Evolutionary conservation across 2,113 vertebrate species (phyloP).

Genomic region (Toxotes chatareus): DNA sequence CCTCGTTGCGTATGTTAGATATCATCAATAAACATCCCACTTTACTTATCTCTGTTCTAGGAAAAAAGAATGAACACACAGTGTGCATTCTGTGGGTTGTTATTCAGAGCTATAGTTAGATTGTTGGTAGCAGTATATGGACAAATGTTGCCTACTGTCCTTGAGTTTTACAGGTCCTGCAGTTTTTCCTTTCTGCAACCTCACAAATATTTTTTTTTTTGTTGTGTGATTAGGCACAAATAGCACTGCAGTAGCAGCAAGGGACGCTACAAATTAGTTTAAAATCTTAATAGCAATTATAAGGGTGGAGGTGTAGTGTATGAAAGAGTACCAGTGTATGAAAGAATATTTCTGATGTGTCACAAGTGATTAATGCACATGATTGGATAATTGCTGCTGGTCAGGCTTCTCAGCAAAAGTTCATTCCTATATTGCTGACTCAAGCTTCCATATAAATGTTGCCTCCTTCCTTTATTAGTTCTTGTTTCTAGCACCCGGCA

Average conservation of each 20-base stretch:
- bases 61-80: not conserved
- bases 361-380: conserved; percentile 33
- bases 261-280: not conserved
- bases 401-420: conserved; percentile 32
- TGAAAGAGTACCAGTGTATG: not conserved
- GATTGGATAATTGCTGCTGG: conserved; percentile 19
- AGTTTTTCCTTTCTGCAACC: not conserved
- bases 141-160: not conserved
- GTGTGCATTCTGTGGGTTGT: no score
- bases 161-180: conserved; percentile 11
- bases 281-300: not conserved
- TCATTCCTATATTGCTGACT: conserved; percentile 48
- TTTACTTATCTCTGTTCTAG: not conserved
- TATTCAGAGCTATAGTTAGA: not conserved
- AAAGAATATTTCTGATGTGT: conserved; percentile 8
- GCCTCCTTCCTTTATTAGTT: conserved; percentile 39
- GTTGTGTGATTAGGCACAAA: not conserved
- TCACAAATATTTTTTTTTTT: not conserved
- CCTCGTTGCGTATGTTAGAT: not conserved
- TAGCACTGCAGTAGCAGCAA: conserved; percentile 1
- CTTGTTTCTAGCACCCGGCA: not conserved
- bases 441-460: conserved; percentile 16
- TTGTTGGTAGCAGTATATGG: not conserved
- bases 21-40: not conserved
- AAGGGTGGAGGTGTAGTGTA: not conserved